Evolutionary conservation across 2,113 vertebrate genomes (phyloP).

Genomic region (Dasyurus viverrinus): DNA sequence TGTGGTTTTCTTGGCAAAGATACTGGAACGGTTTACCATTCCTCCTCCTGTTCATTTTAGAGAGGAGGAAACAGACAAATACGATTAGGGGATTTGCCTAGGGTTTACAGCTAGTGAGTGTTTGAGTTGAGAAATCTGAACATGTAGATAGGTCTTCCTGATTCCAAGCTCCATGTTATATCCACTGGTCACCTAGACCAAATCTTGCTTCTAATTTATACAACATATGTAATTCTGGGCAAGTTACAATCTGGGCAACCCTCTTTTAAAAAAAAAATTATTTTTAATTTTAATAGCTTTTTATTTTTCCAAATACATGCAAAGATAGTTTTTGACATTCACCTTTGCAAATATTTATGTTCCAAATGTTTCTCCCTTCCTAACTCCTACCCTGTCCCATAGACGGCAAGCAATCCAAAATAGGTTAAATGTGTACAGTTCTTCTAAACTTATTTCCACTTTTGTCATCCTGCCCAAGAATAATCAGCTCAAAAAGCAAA

Average conservation of each 20-base stretch:
- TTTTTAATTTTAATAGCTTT: too few species aligned
- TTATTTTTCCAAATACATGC: too few species aligned
- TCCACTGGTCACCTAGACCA: neutral
- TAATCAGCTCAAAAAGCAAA: too few species aligned
- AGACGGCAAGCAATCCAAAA: too few species aligned
- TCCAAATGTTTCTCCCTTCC: too few species aligned
- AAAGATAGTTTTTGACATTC: too few species aligned
- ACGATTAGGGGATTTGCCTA: neutral
- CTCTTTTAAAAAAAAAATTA: too few species aligned
- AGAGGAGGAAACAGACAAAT: neutral
- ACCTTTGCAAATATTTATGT: too few species aligned
- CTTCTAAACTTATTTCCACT: too few species aligned
- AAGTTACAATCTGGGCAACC: neutral
- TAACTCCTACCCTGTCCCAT: too few species aligned
- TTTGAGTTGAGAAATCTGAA: neutral
- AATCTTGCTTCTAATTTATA: neutral
- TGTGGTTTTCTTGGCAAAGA: neutral
- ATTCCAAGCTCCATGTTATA: neutral
- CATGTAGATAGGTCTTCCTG: neutral
- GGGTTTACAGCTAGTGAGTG: neutral
- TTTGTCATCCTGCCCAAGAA: too few species aligned
- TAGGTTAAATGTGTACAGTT: too few species aligned
- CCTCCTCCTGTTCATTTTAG: neutral
- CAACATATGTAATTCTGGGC: neutral
- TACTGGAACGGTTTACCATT: neutral